Evolutionary conservation across 53 echinoderm and acorn worm species (phyloP), one percentile per base, ranked within the genome.

Genomic region (Antedon mediterranea): DNA sequence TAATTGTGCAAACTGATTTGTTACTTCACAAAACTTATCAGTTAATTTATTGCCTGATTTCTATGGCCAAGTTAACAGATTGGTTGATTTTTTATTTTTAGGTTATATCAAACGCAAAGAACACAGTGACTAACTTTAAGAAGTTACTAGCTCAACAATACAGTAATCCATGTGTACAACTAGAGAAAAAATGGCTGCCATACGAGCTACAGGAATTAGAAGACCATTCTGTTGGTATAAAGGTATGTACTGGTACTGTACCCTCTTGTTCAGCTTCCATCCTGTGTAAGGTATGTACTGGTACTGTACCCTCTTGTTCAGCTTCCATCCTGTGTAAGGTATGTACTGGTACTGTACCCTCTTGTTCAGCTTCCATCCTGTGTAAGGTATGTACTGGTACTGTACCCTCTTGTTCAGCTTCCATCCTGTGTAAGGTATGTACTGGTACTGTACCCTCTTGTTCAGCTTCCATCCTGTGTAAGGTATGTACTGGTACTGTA

Each of bases 51-150:
- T n/a, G n/a, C n/a, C n/a, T n/a, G n/a, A n/a, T n/a, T n/a, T n/a
- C n/a, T n/a, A n/a, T n/a, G n/a, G n/a, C n/a, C n/a, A n/a, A n/a
- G n/a, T n/a, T n/a, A n/a, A n/a, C n/a, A n/a, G n/a, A n/a, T n/a
- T n/a, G n/a, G n/a, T n/a, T n/a, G n/a, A n/a, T n/a, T n/a, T n/a
- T n/a, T n/a, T n/a, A n/a, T n/a, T n/a, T n/a, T n/a, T n/a, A 94
- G 94, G 78, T 86, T 23, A 85, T 94, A 33, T 86, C 94, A 32
- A 95, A 95, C 71, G 78, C 44, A 30, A 95, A 89, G 84, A 95
- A 95, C 78, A 95, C 95, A 30, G 41, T 92, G 0, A 80, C 89
- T 75, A 82, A 81, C 74, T 95, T 95, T 82, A 95, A 95, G 82
- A 81, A 91, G 33, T 85, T 95, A 11, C 83, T 95, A 18, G 95